Evolutionary conservation across 2,113 vertebrate species (phyloP).

Genomic region (Phocoena phocoena): DNA sequence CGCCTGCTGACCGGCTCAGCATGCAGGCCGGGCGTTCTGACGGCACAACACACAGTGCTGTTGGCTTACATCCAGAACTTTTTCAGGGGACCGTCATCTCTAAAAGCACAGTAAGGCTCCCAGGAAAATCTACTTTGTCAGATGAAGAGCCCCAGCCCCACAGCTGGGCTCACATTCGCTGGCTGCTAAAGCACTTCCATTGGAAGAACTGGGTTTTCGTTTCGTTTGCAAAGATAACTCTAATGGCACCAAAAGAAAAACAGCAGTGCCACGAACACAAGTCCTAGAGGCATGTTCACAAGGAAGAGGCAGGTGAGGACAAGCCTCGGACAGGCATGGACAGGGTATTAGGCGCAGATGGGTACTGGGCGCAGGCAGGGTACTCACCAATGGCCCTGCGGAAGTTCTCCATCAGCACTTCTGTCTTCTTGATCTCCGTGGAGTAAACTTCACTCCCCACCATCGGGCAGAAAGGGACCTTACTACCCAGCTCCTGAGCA

Average conservation of each 20-base stretch:
- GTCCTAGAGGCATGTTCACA: background rate
- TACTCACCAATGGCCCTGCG: conserved; percentile 96
- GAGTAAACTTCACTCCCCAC: conserved; percentile 99
- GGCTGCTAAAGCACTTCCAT: background rate
- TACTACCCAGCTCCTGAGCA: conserved; percentile 97
- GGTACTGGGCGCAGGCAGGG: background rate
- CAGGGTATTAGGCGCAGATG: no score
- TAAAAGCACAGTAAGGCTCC: background rate
- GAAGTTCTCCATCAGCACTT: conserved; percentile 99
- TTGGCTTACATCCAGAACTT: background rate
- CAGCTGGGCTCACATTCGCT: background rate
- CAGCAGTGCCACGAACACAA: background rate
- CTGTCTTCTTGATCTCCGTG: conserved; percentile 98
- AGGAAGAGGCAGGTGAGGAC: background rate
- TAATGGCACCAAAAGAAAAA: background rate
- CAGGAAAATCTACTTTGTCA: background rate
- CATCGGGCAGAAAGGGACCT: conserved; percentile 99
- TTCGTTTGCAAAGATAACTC: background rate
- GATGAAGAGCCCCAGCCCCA: background rate
- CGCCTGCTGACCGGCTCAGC: background rate
- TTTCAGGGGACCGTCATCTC: background rate
- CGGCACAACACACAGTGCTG: background rate
- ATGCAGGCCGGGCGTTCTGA: background rate
- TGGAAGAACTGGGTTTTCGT: background rate
- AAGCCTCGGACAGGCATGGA: background rate